Conservation (phyloP, 2,113 vertebrate genomes). For the Todiramphus saurophagus region DNA sequence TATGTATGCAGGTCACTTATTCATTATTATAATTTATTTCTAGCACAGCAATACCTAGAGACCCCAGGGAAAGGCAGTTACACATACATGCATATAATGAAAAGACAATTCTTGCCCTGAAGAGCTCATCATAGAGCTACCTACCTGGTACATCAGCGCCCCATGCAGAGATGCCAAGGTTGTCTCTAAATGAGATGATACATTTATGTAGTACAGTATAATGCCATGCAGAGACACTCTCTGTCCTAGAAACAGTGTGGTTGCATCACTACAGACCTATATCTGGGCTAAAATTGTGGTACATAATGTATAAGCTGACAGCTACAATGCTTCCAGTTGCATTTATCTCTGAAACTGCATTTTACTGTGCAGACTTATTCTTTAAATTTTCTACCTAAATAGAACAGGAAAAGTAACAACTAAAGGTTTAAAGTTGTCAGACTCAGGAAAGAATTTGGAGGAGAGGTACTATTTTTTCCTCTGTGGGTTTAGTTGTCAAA, state of each 20-base stretch:
- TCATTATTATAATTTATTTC: slow-evolving; percentile 65
- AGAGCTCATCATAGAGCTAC: background rate
- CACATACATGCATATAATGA: slow-evolving; percentile 41
- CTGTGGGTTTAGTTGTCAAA: background rate
- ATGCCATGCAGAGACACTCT: background rate
- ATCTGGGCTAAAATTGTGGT: background rate
- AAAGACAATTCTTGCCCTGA: slow-evolving; percentile 42
- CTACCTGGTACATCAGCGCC: slow-evolving; percentile 7
- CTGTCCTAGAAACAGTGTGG: background rate
- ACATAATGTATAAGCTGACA: slow-evolving; percentile 24
- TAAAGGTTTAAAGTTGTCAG: background rate
- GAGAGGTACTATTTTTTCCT: background rate
- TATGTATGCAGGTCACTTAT: slow-evolving; percentile 32
- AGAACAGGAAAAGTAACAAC: background rate
- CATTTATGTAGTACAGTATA: background rate
- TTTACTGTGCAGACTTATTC: background rate
- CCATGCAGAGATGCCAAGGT: slow-evolving; percentile 12
- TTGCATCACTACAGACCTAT: background rate
- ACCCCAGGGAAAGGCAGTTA: slow-evolving; percentile 33
- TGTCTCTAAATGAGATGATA: slow-evolving; percentile 15
- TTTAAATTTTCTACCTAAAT: background rate
- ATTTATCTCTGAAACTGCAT: background rate
- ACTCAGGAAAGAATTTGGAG: background rate
- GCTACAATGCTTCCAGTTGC: background rate
- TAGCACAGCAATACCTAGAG: background rate